Conservation (phyloP, 2,888 invertebrate genomes). For the Luperina testacea region DNA sequence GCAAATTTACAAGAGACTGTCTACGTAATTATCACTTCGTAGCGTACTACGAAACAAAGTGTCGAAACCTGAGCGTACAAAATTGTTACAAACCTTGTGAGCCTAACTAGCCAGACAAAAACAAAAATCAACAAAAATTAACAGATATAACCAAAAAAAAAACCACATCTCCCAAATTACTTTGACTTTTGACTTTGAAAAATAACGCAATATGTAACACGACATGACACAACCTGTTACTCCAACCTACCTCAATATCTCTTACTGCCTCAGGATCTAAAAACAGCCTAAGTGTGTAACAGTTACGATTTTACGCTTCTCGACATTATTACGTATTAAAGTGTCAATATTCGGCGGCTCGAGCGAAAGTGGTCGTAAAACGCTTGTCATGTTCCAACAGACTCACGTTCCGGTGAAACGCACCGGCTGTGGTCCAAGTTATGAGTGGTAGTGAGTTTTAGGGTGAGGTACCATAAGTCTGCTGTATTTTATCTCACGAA, state of each 20-base stretch:
- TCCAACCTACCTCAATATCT: neutral
- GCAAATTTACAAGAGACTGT: neutral
- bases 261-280: neutral
- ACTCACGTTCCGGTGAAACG: slow-evolving; percentile 70
- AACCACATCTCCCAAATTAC: neutral
- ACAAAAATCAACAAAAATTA: neutral
- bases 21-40: neutral
- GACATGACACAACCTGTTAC: neutral
- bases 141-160: neutral
- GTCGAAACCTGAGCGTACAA: neutral
- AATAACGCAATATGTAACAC: neutral
- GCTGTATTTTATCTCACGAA: neutral
- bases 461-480: neutral
- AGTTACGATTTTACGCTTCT: slow-evolving; percentile 25
- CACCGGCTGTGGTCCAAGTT: slow-evolving; percentile 54
- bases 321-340: slow-evolving; percentile 42
- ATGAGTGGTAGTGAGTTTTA: slow-evolving; percentile 23
- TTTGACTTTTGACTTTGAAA: neutral
- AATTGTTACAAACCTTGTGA: neutral
- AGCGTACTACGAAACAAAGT: too few relatives aligned
- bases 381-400: slow-evolving; percentile 73
- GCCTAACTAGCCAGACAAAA: neutral
- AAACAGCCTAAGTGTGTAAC: slow-evolving; percentile 13
- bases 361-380: slow-evolving; percentile 79
- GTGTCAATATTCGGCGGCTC: slow-evolving; percentile 56